Conservation (phyloP, 2,888 invertebrate species). For the Agrilus cyanescens region DNA sequence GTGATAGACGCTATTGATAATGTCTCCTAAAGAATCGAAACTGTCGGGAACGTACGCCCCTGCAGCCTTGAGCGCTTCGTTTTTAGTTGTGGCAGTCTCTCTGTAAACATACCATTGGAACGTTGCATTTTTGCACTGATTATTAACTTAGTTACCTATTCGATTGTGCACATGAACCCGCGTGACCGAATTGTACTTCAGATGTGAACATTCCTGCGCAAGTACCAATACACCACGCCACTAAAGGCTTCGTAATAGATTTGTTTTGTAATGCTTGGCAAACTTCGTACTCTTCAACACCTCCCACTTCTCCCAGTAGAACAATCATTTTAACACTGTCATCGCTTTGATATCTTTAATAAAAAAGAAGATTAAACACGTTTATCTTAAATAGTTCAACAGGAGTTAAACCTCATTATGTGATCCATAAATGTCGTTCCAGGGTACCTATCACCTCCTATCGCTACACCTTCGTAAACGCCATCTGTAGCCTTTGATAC, state of each 20-base stretch:
- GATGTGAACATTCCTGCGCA: constrained; percentile 68
- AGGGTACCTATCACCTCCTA: constrained; percentile 94
- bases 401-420: constrained; percentile 51
- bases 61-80: constrained; percentile 64
- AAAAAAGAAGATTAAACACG: neutral
- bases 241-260: constrained; percentile 81
- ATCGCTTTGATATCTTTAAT: constrained; percentile 55
- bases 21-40: constrained; percentile 79
- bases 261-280: constrained; percentile 73
- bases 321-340: constrained; percentile 89
- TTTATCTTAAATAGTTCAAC: neutral
- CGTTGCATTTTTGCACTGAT: no score
- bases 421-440: constrained; percentile 98
- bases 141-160: constrained; percentile 11
- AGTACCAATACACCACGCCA: constrained; percentile 96
- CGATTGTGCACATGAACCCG: constrained; percentile 95
- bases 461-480: constrained; percentile 95
- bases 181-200: constrained; percentile 95
- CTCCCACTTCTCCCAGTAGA: constrained; percentile 95
- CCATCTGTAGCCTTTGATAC: constrained; percentile 94
- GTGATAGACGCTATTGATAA: constrained; percentile 62
- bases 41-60: constrained; percentile 88
- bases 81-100: constrained; percentile 92
- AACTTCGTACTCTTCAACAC: constrained; percentile 94
- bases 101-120: constrained; percentile 40